Base-by-base conservation (phyloP, 1,140 invertebrate species). In the Drosophila pectinifera region DNA sequence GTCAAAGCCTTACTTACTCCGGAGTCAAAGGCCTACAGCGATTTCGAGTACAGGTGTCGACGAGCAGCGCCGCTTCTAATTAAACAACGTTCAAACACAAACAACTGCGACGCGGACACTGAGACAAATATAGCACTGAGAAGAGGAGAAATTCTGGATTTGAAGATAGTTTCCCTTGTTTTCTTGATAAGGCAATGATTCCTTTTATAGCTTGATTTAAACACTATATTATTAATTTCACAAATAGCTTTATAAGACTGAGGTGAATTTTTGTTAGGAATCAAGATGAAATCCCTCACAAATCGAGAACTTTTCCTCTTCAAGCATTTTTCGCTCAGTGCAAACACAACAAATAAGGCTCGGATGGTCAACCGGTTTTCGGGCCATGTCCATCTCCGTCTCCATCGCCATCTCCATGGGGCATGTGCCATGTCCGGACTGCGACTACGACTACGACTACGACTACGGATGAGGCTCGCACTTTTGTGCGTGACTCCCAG, bases 61-160 rank as follows among this genome's bases (percentile, higher is more conserved):
- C 55, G 49, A 54, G 49, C 78, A 81, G 78, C 73, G 78, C 72
- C 67, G 78, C 83, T 81, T 86, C 82, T 85, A 85, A 86, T 85
- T 85, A 85, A 85, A 81, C 83, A 86, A 78, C 69, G 67, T 78
- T 80, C 73, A 65, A 51, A 48, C 48, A 45, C 41, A 58, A 41
- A 59, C 41, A 61, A 76, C 62, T 3, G 48, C 31, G 28, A 51
- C 28, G 20, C 4, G 11, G 28, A 14, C 48, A 51, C 48, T 51
- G 28, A 34, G 28, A 31, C 18, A 49, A 49, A 31, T 18, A 7
- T 4, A 5, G 11, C 16, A 4, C 26, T 8, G 16, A 31, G 16
- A 4, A 18, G 16, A 51, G 16, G 5, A 14, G 3, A 34, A 49
- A 49, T 31, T 49, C 24, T 31, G 2, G 5, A 34, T 8, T 49